phyloP scores from a whole-genome alignment of 2,113 vertebrate species.

The Rattus norvegicus region GRCr8 NC_086025.1:52154501-52155000 shows the following conservation, averaged over 20 bases:
- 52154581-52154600: no score
- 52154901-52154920: constrained; percentile 74
- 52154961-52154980: constrained; percentile 78
- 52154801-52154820: constrained; percentile 54
- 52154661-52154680: not conserved
- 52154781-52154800: constrained; percentile 34
- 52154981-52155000: constrained; percentile 74
- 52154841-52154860: constrained; percentile 63
- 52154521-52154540: no score
- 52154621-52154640: constrained; percentile 58
- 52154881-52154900: constrained; percentile 41
- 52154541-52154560: no score
- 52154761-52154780: constrained; percentile 51
- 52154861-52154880: constrained; percentile 55
- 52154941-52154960: constrained; percentile 81
- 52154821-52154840: constrained; percentile 65
- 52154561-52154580: rapidly evolving
- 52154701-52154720: not conserved
- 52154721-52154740: constrained; percentile 65
- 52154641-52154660: not conserved
- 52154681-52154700: constrained; percentile 27
- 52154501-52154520: not conserved
- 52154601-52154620: not conserved
- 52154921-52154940: constrained; percentile 80
- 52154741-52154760: constrained; percentile 29